A percentile compares a stretch with the other conserved stretches of the same genome.
These are phyloP conservation scores for Drosophila pullipes DNA, from an alignment of 2,888 invertebrate genomes.

Conservation along the genomic window DNA sequence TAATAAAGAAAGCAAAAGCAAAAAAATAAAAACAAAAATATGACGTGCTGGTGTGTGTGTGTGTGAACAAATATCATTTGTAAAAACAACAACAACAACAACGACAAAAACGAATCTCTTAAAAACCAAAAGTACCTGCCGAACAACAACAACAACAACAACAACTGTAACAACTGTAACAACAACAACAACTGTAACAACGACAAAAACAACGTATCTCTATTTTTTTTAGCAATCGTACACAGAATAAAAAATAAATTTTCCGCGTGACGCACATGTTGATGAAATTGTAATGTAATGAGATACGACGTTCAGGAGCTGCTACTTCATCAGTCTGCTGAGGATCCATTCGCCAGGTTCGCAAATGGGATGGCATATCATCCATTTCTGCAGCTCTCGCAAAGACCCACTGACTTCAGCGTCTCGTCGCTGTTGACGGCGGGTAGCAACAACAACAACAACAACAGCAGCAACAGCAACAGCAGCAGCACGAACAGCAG, in stretches of 20 bases:
- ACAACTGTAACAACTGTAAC: neutral
- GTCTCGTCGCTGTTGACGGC: constrained; percentile 95
- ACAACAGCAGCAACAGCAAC: constrained; percentile 59
- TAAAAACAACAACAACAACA: neutral
- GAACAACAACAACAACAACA: neutral
- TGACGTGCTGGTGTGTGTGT: constrained; percentile 24
- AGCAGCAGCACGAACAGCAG: constrained; percentile 28
- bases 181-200: neutral
- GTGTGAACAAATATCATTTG: constrained; percentile 23
- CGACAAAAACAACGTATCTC: neutral
- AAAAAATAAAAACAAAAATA: constrained; percentile 7
- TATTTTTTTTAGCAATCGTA: constrained; percentile 1
- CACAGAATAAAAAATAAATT: constrained; percentile 24
- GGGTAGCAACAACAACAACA: constrained; percentile 85
- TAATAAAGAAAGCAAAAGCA: constrained; percentile 15
- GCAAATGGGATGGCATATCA: constrained; percentile 91
- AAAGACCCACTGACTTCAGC: constrained; percentile 95
- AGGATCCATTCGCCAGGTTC: constrained; percentile 86
- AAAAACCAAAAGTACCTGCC: constrained; percentile 43
- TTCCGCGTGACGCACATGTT: constrained; percentile 73
- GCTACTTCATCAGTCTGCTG: constrained; percentile 86
- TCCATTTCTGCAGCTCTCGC: constrained; percentile 93
- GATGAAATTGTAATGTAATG: constrained; percentile 85
- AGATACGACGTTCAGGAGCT: constrained; percentile 86
- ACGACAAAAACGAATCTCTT: constrained; percentile 5